phyloP scores from a whole-genome alignment of 2,888 invertebrate genomes.

The Clunio marinus region DNA sequence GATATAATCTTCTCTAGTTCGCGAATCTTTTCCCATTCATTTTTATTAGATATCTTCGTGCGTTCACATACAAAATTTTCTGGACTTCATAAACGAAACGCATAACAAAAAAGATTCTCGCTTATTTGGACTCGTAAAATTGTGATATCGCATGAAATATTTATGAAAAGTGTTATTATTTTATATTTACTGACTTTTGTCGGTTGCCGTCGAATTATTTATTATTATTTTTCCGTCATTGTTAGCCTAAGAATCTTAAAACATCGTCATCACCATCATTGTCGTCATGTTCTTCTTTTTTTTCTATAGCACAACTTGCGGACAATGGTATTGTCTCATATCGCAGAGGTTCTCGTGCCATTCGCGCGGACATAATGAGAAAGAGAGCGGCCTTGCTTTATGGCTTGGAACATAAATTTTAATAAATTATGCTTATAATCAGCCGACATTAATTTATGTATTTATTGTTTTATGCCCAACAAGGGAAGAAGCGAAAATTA shows the following conservation, averaged over 20 bases:
- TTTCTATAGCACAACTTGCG: background rate
- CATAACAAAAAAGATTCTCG: background rate
- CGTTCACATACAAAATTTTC: background rate
- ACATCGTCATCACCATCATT: too few species aligned
- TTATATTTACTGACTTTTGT: slow-evolving; percentile 19
- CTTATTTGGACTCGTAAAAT: background rate
- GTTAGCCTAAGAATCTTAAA: too few species aligned
- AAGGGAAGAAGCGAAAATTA: too few species aligned
- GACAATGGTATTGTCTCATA: too few species aligned
- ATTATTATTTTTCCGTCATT: too few species aligned
- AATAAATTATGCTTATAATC: slow-evolving; percentile 35
- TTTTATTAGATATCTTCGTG: background rate
- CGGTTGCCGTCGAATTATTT: background rate
- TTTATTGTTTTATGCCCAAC: slow-evolving; percentile 30
- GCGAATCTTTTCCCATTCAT: background rate
- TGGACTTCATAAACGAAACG: too few species aligned
- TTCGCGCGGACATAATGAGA: background rate
- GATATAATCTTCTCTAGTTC: background rate
- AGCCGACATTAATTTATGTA: slow-evolving; percentile 34
- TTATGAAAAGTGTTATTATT: slow-evolving; percentile 14
- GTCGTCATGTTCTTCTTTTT: background rate
- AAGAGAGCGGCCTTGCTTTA: slow-evolving; percentile 8
- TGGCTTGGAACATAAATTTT: slow-evolving; percentile 30
- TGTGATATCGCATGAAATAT: slow-evolving; percentile 5
- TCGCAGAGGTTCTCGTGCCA: too few species aligned